Percentiles rank a stretch among this genome's conserved stretches.
Evolutionary conservation across 2,888 invertebrate genomes (phyloP).

Genomic region (Peribatodes rhomboidaria): DNA sequence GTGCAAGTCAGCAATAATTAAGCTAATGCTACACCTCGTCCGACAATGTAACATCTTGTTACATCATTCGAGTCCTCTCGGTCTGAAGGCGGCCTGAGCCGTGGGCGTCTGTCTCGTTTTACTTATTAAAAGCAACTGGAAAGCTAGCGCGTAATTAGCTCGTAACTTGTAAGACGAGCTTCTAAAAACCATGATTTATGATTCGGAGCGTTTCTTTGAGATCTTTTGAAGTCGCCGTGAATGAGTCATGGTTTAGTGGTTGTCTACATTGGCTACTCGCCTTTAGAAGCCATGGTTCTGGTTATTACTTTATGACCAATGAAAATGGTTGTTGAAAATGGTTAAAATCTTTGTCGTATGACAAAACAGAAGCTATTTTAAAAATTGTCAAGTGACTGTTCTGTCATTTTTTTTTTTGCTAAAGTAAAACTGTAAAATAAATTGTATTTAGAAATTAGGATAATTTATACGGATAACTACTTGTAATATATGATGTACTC

Average conservation of each 20-base stretch:
- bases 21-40: not conserved
- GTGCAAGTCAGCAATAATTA: too few relatives aligned
- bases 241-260: not conserved
- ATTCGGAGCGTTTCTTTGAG: constrained; percentile 19
- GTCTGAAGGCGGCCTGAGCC: constrained; percentile 54
- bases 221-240: constrained; percentile 2
- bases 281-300: too few relatives aligned
- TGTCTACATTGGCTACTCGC: not conserved
- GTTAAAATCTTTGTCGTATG: too few relatives aligned
- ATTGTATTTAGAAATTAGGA: too few relatives aligned
- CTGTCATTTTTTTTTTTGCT: too few relatives aligned
- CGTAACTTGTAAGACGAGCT: constrained; percentile 61
- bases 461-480: too few relatives aligned
- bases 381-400: too few relatives aligned
- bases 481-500: too few relatives aligned
- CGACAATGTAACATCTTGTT: not conserved
- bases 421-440: too few relatives aligned
- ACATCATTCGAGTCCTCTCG: constrained; percentile 24
- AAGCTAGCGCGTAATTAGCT: constrained; percentile 69
- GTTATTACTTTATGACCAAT: too few relatives aligned
- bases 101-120: constrained; percentile 62
- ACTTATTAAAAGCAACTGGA: constrained; percentile 67
- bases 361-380: too few relatives aligned
- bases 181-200: constrained; percentile 40
- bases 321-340: too few relatives aligned